phyloP scores from a whole-genome alignment of 2,113 vertebrate genomes.

The Steatornis caripensis region DNA sequence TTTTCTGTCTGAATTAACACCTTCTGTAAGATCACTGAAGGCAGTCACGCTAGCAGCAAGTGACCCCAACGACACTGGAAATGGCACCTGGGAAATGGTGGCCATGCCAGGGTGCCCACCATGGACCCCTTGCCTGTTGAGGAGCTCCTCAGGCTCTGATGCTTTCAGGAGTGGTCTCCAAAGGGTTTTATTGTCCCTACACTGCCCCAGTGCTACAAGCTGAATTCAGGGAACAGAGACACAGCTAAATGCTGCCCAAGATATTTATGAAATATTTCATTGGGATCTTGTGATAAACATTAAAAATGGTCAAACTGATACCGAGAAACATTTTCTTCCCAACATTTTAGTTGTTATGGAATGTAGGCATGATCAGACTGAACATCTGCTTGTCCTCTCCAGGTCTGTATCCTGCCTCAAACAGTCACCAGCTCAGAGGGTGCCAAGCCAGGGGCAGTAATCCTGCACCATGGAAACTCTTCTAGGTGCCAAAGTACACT shows the following conservation, averaged over 20 bases:
- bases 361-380: not conserved
- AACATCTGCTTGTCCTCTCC: not conserved
- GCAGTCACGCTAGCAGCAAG: not conserved
- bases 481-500: not conserved
- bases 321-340: not conserved
- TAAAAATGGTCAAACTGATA: not conserved
- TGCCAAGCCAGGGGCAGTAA: not conserved
- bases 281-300: not conserved
- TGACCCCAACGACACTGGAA: not conserved
- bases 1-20: not conserved
- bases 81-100: not conserved
- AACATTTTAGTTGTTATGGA: not conserved
- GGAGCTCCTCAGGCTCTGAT: not conserved
- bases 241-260: not conserved
- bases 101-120: not conserved
- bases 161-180: not conserved
- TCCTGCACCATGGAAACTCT: not conserved
- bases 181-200: not conserved
- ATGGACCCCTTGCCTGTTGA: not conserved
- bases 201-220: not conserved
- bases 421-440: not conserved
- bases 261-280: not conserved
- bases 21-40: not conserved
- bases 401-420: rapidly evolving
- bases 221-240: not conserved